Conservation (phyloP, 2,888 invertebrate genomes). For the Dynastes hyllus region DNA sequence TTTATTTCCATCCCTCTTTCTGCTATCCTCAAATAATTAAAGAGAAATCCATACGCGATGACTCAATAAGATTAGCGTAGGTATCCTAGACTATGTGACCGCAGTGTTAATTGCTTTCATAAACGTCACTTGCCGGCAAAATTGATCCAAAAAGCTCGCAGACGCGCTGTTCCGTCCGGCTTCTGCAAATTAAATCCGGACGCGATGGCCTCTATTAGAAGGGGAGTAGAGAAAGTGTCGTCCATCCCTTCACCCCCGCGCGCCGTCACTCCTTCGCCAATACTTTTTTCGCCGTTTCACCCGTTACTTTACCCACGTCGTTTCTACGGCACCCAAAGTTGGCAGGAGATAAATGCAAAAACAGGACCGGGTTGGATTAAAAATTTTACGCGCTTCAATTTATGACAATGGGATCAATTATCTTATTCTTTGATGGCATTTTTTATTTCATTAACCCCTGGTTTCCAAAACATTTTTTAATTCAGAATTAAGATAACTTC, state of each 20-base stretch:
- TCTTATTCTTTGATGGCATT: too few species aligned
- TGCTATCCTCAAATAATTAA: constrained; percentile 32
- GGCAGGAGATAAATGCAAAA: constrained; percentile 3
- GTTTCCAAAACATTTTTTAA: too few species aligned
- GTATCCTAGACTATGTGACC: constrained; percentile 47
- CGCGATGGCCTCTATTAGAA: constrained; percentile 36
- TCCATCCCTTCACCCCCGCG: not conserved
- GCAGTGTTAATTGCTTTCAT: constrained; percentile 48
- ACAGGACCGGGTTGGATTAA: not conserved
- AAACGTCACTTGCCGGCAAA: constrained; percentile 46
- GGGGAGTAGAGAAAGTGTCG: constrained; percentile 12
- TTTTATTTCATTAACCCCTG: too few species aligned
- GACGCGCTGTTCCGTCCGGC: constrained; percentile 15
- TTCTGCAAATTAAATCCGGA: constrained; percentile 46
- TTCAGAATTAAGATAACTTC: too few species aligned
- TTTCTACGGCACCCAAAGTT: not conserved
- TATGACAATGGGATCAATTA: too few species aligned
- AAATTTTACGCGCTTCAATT: not conserved
- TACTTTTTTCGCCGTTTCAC: constrained; percentile 11
- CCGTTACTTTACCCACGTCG: constrained; percentile 15
- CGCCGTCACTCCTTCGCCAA: not conserved
- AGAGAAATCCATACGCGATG: constrained; percentile 30
- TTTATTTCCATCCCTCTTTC: not conserved
- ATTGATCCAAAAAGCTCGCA: constrained; percentile 43
- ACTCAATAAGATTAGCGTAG: constrained; percentile 34